A percentile compares a stretch with the other conserved stretches of the same genome.
These are phyloP conservation scores for Drosophila rellima DNA, from an alignment of 2,888 invertebrate species.

Conservation along the genomic window DNA sequence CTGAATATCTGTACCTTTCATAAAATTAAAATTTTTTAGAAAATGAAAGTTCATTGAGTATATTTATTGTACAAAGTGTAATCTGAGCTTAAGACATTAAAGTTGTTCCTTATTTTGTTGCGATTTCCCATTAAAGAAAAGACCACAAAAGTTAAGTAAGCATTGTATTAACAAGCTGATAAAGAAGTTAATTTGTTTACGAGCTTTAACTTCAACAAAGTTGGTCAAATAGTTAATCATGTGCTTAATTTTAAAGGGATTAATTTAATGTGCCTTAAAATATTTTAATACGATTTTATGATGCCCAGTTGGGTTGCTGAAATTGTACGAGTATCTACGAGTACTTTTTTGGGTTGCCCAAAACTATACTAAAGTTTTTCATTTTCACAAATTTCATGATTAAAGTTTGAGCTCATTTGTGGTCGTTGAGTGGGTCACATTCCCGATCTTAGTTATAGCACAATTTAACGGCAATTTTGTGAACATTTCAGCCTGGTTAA, in stretches of 20 bases:
- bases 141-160: background rate
- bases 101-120: too few species aligned
- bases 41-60: background rate
- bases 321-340: background rate
- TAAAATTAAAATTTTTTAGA: background rate
- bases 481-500: constrained; percentile 72
- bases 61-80: too few species aligned
- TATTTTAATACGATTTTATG: constrained; percentile 13
- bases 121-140: background rate
- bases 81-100: too few species aligned
- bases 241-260: constrained; percentile 31
- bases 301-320: constrained; percentile 7
- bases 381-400: constrained; percentile 56
- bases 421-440: constrained; percentile 31
- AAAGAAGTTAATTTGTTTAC: constrained; percentile 43
- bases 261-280: constrained; percentile 25
- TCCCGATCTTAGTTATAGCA: constrained; percentile 29
- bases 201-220: constrained; percentile 9
- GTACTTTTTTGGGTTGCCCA: constrained; percentile 4
- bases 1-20: background rate
- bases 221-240: constrained; percentile 27
- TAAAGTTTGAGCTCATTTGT: constrained; percentile 42
- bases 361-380: constrained; percentile 53
- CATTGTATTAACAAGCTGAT: constrained; percentile 20
- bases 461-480: constrained; percentile 64